These are phyloP conservation scores for Neocloeon triangulifer DNA, from an alignment of 1,140 invertebrate species.

Conservation along the genomic window DNA sequence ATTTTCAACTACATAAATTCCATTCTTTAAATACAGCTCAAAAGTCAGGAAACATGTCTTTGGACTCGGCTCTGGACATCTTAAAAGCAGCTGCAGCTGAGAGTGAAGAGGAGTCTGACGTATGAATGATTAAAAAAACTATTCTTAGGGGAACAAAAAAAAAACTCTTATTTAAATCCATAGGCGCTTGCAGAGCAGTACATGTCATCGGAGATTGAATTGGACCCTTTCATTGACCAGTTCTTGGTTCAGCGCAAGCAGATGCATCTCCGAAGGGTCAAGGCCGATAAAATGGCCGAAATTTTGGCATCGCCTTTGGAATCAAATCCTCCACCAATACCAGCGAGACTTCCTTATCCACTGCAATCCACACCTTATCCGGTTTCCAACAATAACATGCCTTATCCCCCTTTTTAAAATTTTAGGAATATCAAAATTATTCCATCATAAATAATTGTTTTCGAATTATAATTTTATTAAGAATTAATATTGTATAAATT, in stretches of 20 bases:
- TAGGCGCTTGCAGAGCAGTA: conserved; percentile 48
- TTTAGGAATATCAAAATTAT: too few species aligned
- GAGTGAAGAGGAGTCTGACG: conserved; percentile 72
- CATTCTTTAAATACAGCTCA: conserved; percentile 33
- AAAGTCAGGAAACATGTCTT: conserved; percentile 40
- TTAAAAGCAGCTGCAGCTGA: conserved; percentile 65
- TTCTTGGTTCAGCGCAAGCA: conserved; percentile 46
- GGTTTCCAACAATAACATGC: too few species aligned
- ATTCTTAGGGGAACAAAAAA: too few species aligned
- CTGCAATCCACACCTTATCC: too few species aligned
- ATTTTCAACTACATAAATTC: too few species aligned
- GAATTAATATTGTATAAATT: too few species aligned
- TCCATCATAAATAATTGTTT: too few species aligned
- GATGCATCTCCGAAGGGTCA: conserved; percentile 60
- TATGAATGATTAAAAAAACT: too few species aligned
- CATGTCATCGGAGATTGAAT: conserved; percentile 38
- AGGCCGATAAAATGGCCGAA: conserved; percentile 70
- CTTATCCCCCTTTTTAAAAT: too few species aligned
- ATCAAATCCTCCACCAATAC: conserved; percentile 14
- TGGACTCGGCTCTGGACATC: conserved; percentile 59
- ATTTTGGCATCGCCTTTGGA: conserved; percentile 28
- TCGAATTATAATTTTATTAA: too few species aligned
- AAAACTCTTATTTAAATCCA: too few species aligned
- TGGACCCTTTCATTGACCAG: conserved; percentile 57
- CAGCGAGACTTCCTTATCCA: too few species aligned